A percentile compares a stretch with the other conserved stretches of the same genome.
These are phyloP conservation scores for Heterocephalus glaber DNA, from an alignment of 2,113 vertebrate species.

Conservation along the genomic window DNA sequence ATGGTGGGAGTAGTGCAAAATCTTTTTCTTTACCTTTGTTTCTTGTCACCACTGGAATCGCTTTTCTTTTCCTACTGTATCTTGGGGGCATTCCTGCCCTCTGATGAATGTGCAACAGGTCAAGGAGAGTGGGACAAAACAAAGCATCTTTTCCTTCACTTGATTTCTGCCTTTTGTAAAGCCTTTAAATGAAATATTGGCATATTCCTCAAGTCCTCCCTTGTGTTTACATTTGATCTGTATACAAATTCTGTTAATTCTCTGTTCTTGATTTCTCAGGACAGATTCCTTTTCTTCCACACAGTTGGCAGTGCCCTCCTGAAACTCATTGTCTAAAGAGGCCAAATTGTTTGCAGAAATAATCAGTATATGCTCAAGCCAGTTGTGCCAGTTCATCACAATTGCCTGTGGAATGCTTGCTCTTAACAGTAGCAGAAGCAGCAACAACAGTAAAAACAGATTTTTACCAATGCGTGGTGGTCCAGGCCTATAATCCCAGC, in stretches of 20 bases:
- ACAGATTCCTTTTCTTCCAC: background rate
- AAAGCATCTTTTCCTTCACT: background rate
- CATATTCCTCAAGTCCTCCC: background rate
- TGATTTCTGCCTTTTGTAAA: background rate
- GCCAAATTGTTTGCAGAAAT: constrained; percentile 53
- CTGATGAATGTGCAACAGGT: background rate
- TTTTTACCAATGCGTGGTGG: background rate
- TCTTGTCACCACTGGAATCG: background rate
- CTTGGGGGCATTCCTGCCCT: background rate
- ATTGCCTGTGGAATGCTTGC: background rate
- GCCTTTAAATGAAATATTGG: background rate
- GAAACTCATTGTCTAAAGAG: background rate
- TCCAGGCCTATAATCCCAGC: background rate
- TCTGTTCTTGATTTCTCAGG: background rate
- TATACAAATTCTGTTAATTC: background rate
- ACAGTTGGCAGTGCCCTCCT: background rate
- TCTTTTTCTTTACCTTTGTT: background rate
- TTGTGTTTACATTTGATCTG: background rate
- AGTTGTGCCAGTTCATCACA: background rate
- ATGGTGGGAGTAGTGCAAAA: background rate
- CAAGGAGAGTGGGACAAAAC: background rate
- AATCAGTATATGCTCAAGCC: constrained; percentile 32
- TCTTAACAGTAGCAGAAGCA: background rate
- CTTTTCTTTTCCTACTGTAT: background rate
- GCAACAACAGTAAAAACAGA: background rate